Base-by-base conservation (phyloP, 1,140 invertebrate species). In the Rhopalosiphum padi region DNA sequence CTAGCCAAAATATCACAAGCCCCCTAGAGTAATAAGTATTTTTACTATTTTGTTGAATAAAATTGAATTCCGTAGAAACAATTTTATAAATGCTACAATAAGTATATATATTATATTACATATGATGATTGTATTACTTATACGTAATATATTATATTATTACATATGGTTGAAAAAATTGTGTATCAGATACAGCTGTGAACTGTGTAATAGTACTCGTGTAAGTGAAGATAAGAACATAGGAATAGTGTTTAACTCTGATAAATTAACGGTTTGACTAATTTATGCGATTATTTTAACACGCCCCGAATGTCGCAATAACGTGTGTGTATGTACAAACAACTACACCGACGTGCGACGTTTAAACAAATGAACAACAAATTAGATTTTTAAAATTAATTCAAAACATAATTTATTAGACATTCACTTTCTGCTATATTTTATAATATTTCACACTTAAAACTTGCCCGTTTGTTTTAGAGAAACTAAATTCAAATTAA, bases 311-410 rank as follows among this genome's bases (percentile, higher is more conserved):
- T 77, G 60, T 77, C 60, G 1, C n/a, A 15, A 77, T 15, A 77
- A 77, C 60, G 60, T n/a, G 15, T 77, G 60, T 77, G 11, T n/a
- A n/a, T 2, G 15, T 18, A 35, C 30, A 77, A 18, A n/a, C 30
- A n/a, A 18, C 60, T 77, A 18, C 15, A 15, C 30, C 30, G 0
- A n/a, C 15, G 30, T 77, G 15, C 30, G 1, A n/a, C 15, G 60
- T 77, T 77, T 77, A 77, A 77, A 77, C 60, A n/a, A 77, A 77
- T 77, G 11, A 77, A 77, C 60, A 77, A 77, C 60, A 77, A 77
- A 77, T 77, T 77, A 77, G 60, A n/a, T 77, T 77, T 77, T 77
- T 68, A 68, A 77, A 35, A 18, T 77, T 18, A n/a, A 77, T n/a
- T 77, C n/a, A 77, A 77, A 15, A 18, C 60, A n/a, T 77, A 35